Evolutionary conservation across 2,797 vertebrate species (phyloP), one percentile per base, ranked within the genome.

Genomic region (Nyctibius grandis): DNA sequence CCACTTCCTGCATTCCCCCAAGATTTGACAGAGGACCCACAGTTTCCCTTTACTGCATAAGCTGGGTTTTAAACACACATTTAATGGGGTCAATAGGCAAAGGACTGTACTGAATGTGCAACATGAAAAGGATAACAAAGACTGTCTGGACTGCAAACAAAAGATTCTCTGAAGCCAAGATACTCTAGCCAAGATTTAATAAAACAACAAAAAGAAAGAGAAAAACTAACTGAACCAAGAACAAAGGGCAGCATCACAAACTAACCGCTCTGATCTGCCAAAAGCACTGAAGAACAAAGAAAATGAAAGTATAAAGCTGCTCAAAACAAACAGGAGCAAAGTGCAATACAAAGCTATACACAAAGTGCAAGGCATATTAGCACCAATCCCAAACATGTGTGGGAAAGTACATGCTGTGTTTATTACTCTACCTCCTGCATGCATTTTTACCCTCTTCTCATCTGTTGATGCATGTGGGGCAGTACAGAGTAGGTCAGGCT

Each of bases 191-290:
- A 91, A 91, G 77, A 91, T 89, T 89, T 86, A 95, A 90, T 93
- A 95, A 93, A 96, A 93, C 78, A 97, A 94, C 83, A 93, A 77
- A 88, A 89, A 73, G 63, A 69, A 82, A 90, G 33, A 70, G 63
- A 83, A 95, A 72, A 95, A 80, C 80, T 54, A 83, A 75, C 76
- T 83, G 69, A 94, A 89, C 40, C 34, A 83, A 94, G 75, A 93
- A 91, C 59, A 93, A 91, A 94, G 91, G 73, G 50, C 68, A 93
- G 76, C 60, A 83, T 61, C 64, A 88, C 85, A 94, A 89, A 88
- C 67, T 21, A 81, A 89, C 59, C 4, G 1, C 31, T 63, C 45
- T 81, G 91, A 92, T 87, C 63, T 80, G 68, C 79, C 87, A 93
- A 89, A 85, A 91, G 22, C 29, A 69, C 53, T 25, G 65, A 74